A percentile compares a stretch with the other conserved stretches of the same genome.
These are phyloP conservation scores for Fukomys damarensis DNA, from an alignment of 2,113 vertebrate species.

Conservation along the genomic window DNA sequence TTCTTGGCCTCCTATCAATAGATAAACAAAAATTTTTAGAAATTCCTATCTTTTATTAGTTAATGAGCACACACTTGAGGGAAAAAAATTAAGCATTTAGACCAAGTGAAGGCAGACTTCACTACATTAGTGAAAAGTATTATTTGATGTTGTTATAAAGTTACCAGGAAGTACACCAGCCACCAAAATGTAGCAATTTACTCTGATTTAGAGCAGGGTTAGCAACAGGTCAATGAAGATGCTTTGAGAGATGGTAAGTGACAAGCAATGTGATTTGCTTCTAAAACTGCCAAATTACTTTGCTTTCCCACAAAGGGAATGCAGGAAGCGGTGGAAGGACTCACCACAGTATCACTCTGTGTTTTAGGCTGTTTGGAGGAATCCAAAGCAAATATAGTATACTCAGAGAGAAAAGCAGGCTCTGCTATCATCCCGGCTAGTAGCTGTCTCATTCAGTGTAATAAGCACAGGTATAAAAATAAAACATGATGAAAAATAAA, in stretches of 20 bases:
- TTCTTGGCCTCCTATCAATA: not conserved
- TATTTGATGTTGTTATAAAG: slow-evolving; percentile 81
- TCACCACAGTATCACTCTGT: slow-evolving; percentile 97
- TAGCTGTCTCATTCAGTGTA: slow-evolving; percentile 94
- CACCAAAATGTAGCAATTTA: slow-evolving; percentile 75
- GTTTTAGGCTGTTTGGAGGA: slow-evolving; percentile 95
- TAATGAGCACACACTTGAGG: slow-evolving; percentile 43
- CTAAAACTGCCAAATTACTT: slow-evolving; percentile 84
- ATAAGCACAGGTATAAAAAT: slow-evolving; percentile 90
- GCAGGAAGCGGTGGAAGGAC: slow-evolving; percentile 88
- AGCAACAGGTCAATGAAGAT: slow-evolving; percentile 86
- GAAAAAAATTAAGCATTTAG: slow-evolving; percentile 21
- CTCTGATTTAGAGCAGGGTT: slow-evolving; percentile 89
- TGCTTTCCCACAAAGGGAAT: slow-evolving; percentile 88
- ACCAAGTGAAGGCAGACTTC: slow-evolving; percentile 22
- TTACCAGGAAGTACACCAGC: slow-evolving; percentile 82
- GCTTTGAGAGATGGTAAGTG: slow-evolving; percentile 88
- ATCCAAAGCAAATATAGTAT: slow-evolving; percentile 99
- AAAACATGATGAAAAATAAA: slow-evolving; percentile 86
- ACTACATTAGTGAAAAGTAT: slow-evolving; percentile 79
- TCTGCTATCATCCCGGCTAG: slow-evolving; percentile 99
- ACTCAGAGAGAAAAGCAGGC: slow-evolving; percentile 99
- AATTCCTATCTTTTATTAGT: slow-evolving; percentile 25
- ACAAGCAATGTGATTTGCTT: slow-evolving; percentile 87
- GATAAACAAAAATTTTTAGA: slow-evolving; percentile 34